A percentile compares a stretch with the other conserved stretches of the same genome.
phyloP scores from a whole-genome alignment of 2,888 invertebrate species.

The Craniophora ligustri region DNA sequence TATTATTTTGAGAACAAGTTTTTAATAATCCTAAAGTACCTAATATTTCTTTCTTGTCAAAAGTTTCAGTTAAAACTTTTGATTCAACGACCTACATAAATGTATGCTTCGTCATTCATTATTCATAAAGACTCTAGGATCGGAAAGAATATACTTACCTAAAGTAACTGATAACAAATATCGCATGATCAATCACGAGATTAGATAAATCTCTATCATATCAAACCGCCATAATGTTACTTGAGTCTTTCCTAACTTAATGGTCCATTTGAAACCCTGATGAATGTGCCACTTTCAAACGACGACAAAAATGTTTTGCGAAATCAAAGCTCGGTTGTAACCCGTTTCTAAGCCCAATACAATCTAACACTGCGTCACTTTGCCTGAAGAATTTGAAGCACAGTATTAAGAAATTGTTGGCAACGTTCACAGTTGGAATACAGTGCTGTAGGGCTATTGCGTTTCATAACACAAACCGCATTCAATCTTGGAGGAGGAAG shows the following conservation, averaged over 20 bases:
- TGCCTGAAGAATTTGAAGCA: conserved; percentile 30
- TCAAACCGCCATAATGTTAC: conserved; percentile 27
- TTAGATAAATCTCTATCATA: conserved; percentile 28
- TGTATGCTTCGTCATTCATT: neutral
- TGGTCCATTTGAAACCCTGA: conserved; percentile 41
- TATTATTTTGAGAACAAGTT: too few relatives aligned
- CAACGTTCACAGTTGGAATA: conserved; percentile 45
- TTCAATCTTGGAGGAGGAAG: conserved; percentile 82
- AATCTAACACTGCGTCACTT: conserved; percentile 25
- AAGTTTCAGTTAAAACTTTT: too few relatives aligned
- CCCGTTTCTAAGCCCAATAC: conserved; percentile 39
- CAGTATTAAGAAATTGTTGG: conserved; percentile 46
- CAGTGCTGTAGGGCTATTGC: conserved; percentile 61
- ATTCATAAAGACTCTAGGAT: conserved; percentile 18
- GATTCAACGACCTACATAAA: conserved; percentile 3
- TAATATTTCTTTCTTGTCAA: too few relatives aligned
- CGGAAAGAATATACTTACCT: too few relatives aligned
- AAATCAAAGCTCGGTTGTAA: conserved; percentile 44
- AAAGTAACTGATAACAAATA: too few relatives aligned
- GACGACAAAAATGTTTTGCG: conserved; percentile 53
- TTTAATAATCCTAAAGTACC: too few relatives aligned
- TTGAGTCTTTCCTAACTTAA: conserved; percentile 32
- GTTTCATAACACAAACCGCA: conserved; percentile 77
- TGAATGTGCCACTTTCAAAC: conserved; percentile 47
- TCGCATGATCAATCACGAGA: too few relatives aligned